A percentile compares a stretch with the other conserved stretches of the same genome.
Conservation (phyloP, 2,888 invertebrate genomes). For the Pyrochroa serraticornis region DNA sequence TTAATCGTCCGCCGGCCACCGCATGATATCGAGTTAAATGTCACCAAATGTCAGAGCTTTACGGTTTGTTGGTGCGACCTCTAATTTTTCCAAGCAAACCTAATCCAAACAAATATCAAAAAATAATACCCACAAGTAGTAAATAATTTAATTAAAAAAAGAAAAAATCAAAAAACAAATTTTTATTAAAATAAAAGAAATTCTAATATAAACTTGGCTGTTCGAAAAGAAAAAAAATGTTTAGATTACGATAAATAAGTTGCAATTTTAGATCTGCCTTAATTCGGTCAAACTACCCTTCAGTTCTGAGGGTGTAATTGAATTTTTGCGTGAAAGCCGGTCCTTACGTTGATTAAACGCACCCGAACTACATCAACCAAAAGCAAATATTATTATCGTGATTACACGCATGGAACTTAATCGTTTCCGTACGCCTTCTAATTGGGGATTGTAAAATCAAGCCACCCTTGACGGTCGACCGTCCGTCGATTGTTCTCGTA, state of each 20-base stretch:
- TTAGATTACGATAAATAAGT: no score
- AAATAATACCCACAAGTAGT: no score
- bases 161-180: no score
- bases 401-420: constrained; percentile 43
- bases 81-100: constrained; percentile 8
- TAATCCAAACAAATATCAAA: no score
- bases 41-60: constrained; percentile 38
- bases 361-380: neutral
- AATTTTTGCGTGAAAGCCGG: no score
- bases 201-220: no score
- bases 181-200: no score
- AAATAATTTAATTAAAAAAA: no score
- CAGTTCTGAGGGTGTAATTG: no score
- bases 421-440: constrained; percentile 47
- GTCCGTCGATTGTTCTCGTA: constrained; percentile 46
- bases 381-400: constrained; percentile 22
- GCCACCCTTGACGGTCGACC: constrained; percentile 50
- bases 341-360: neutral
- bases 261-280: no score
- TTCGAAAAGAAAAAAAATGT: no score
- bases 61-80: constrained; percentile 14
- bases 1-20: constrained; percentile 42
- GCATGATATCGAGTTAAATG: constrained; percentile 40
- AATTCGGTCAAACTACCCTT: no score
- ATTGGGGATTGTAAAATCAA: constrained; percentile 57